phyloP scores from a whole-genome alignment of 2,797 vertebrate genomes.

The Gila robusta region DNA sequence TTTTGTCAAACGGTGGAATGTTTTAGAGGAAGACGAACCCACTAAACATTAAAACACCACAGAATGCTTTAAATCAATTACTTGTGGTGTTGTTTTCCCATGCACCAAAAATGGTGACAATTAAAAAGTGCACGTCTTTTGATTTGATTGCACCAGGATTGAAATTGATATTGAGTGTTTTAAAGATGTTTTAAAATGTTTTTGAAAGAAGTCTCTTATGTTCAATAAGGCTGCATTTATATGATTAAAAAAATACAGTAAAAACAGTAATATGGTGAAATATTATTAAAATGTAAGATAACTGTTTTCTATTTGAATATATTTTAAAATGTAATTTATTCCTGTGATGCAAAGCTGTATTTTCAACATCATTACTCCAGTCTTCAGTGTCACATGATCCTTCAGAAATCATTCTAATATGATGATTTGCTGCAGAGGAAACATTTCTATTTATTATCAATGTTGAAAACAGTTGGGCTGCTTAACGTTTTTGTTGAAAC shows the following conservation, averaged over 20 bases:
- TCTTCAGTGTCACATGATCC: background rate
- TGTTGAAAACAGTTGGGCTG: background rate
- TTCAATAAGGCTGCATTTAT: background rate
- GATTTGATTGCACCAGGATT: background rate
- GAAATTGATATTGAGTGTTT: too few relatives aligned
- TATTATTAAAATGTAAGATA: background rate
- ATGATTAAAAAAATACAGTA: background rate
- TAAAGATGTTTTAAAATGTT: background rate
- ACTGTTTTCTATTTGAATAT: background rate
- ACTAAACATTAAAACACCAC: background rate
- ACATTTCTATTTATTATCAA: background rate
- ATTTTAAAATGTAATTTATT: background rate
- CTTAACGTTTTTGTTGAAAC: background rate
- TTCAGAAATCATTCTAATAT: background rate
- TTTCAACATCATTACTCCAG: background rate
- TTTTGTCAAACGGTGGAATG: background rate
- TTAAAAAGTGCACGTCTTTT: too few relatives aligned
- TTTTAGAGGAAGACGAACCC: background rate
- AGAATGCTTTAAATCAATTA: background rate
- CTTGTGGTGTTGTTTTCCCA: background rate
- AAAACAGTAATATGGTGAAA: background rate
- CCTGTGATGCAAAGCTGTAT: background rate
- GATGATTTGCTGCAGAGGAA: background rate
- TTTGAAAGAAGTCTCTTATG: background rate
- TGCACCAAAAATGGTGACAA: background rate